Base-by-base conservation (phyloP, 2,888 invertebrate species). In the Phaonia tiefii region DNA sequence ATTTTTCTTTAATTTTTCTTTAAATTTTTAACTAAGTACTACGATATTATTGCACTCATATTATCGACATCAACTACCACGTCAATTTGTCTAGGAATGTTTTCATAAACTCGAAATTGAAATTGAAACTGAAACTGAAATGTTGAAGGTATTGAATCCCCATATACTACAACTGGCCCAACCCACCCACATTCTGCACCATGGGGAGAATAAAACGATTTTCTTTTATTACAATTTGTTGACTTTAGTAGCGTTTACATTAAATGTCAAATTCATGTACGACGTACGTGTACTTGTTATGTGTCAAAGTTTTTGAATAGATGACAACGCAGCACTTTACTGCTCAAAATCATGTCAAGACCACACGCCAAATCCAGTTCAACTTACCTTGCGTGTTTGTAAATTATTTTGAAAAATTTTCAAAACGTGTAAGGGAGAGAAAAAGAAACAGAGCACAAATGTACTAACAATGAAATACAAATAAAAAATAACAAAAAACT, bases 341-440 rank as follows among this genome's bases (percentile, higher is more conserved):
- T 11, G 22, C 25, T 70, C 26, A 44, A 56, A 77, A 77, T 75
- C 20, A 42, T 80, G 75, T 75, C 75, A 80, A 80, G 75, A 75
- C 56, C 75, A 79, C 54, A 54, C 25, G 22, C 22, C 11, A 49
- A 54, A 54, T 25, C 22, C 13, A 25, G 54, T 49, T 49, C 54
- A 13, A 22, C 25, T 54, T 25, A 54, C 25, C 54, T 54, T 54
- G 54, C 54, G 54, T 54, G 54, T 25, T 22, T 4, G 54, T 2
- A 54, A 54, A 54, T 54, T 54, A 54, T 25, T 22, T 25, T 54
- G 54, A 54, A n/a, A n/a, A n/a, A n/a, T n/a, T n/a, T n/a, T n/a
- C n/a, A n/a, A n/a, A n/a, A 5, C 54, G 22, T 25, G 20, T 54
- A 13, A 1, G 2, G 25, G 25, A 5, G 7, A 22, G 25, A 13